Evolutionary conservation across 2,113 vertebrate genomes (phyloP).

Genomic region (Desmodus rotundus): DNA sequence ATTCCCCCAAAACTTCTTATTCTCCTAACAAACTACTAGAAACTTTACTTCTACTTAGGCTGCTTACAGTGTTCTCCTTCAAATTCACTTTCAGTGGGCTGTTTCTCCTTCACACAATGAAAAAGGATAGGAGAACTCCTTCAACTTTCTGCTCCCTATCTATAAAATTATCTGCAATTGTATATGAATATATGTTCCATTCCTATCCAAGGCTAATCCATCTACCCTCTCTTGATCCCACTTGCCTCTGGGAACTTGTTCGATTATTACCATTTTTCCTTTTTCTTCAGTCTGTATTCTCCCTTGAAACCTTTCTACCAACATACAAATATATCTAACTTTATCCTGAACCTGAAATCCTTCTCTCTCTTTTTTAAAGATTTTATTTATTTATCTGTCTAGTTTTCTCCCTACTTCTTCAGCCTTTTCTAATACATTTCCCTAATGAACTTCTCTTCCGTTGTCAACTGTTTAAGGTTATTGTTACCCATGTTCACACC

Average conservation of each 20-base stretch:
- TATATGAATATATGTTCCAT: background rate
- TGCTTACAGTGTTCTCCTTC: background rate
- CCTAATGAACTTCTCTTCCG: background rate
- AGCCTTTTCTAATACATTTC: constrained; percentile 25
- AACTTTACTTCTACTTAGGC: background rate
- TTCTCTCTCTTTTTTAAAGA: background rate
- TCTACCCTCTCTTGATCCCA: background rate
- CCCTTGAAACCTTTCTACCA: background rate
- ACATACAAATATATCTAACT: background rate
- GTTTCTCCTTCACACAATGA: constrained; percentile 11
- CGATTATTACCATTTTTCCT: background rate
- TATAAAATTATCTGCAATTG: background rate
- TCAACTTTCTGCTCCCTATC: background rate
- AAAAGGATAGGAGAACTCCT: background rate
- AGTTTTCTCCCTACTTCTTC: background rate
- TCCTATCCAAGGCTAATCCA: background rate
- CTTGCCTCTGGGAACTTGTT: background rate
- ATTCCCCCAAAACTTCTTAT: background rate
- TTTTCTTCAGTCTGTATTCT: background rate
- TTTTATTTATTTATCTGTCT: background rate
- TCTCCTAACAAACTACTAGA: background rate
- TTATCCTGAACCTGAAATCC: background rate
- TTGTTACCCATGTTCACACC: background rate
- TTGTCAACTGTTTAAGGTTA: background rate
- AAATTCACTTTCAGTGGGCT: constrained; percentile 4